These are phyloP conservation scores for Excalfactoria chinensis DNA, from an alignment of 2,113 vertebrate species.

Conservation along the genomic window DNA sequence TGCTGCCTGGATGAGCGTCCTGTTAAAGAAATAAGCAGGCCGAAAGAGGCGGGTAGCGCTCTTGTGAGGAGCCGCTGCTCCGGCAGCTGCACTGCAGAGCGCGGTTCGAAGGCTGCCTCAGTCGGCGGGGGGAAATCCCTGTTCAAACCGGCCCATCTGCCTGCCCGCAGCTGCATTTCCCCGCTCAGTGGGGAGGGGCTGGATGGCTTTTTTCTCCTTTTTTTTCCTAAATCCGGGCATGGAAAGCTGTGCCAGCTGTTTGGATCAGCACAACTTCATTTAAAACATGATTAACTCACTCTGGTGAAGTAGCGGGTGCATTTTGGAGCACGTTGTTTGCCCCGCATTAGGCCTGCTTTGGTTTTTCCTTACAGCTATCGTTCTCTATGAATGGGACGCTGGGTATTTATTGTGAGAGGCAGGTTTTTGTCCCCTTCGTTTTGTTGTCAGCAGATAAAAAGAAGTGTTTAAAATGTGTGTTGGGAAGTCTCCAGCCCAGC, in stretches of 20 bases:
- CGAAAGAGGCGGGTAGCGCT: accelerated
- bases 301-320: not conserved
- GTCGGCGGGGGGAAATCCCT: no score
- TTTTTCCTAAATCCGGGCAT: not conserved
- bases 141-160: no score
- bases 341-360: not conserved
- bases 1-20: no score
- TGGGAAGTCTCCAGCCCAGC: accelerated
- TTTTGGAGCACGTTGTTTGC: not conserved
- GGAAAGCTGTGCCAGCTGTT: not conserved
- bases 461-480: not conserved
- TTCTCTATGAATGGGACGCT: accelerated
- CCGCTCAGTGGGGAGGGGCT: not conserved
- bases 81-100: not conserved
- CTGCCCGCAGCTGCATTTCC: constrained; percentile 8
- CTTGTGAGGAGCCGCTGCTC: not conserved
- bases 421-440: not conserved
- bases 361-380: not conserved
- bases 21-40: no score
- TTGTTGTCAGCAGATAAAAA: not conserved
- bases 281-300: not conserved
- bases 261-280: not conserved
- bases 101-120: no score
- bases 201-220: not conserved
- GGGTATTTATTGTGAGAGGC: accelerated